Evolutionary conservation across 2,888 invertebrate genomes (phyloP), one percentile per base, ranked within the genome.

Genomic region (Drosophila cognata): DNA sequence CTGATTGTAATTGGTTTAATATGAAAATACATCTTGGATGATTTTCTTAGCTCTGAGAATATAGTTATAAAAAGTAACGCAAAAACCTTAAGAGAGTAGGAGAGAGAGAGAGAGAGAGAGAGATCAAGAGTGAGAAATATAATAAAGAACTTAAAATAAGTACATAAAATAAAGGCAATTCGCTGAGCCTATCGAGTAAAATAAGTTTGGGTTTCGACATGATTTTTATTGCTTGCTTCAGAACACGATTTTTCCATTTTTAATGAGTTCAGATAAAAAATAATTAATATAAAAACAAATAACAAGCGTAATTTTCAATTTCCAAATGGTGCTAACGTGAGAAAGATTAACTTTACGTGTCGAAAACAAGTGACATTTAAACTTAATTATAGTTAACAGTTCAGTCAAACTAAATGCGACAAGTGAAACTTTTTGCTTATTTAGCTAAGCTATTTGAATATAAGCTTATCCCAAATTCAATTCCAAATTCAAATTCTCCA

Each of bases 321-420:
- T 33, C 13, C 56, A 41, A n/a, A 48, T 61, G 25, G 73, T 85
- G 86, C 69, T 74, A 82, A 84, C 50, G 82, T 76, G 84, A n/a
- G 74, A 84, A 72, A 74, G 48, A 74, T 84, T 60, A 46, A 61
- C 71, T 65, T 84, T 67, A 79, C 84, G 88, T 89, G 89, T 62
- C 56, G 62, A 68, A 74, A 81, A 84, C 67, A 81, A 89, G 64
- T 59, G 41, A 31, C 28, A 61, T 55, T 43, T 64, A 41, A 51
- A 58, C 28, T 46, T 16, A 52, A 18, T 55, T 55, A 59, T 55
- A 59, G 33, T 33, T 21, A 55, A n/a, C 50, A 63, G 41, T 61
- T 36, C 48, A 38, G 33, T 48, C 71, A 6, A n/a, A 18, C 25
- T 25, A 51, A 55, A 46, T 46, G 62, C 88, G 65, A 35, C 56